phyloP scores from a whole-genome alignment of 2,888 invertebrate species.

The Tipula helvola region DNA sequence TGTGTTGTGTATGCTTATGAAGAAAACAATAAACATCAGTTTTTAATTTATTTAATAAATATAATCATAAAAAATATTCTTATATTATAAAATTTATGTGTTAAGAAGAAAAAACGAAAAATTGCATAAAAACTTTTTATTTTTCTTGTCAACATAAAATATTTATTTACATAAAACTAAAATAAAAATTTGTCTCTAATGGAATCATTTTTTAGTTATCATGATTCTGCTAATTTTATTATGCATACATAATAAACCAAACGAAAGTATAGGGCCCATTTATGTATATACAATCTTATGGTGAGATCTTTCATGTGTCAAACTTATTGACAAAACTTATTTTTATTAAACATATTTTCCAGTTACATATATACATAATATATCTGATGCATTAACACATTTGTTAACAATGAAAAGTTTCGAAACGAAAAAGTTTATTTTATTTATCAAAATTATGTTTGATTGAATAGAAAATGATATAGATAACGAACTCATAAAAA shows the following conservation, averaged over 20 bases:
- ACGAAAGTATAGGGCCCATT: neutral
- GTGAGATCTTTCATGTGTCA: neutral
- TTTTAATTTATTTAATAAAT: neutral
- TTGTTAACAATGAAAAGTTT: neutral
- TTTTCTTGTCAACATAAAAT: neutral
- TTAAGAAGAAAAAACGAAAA: neutral
- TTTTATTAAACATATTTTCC: neutral
- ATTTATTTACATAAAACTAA: neutral
- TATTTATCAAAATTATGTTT: neutral
- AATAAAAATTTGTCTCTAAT: neutral
- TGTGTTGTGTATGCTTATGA: neutral
- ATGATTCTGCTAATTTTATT: conserved; percentile 4
- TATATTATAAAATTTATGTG: neutral
- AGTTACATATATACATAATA: neutral
- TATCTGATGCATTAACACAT: neutral
- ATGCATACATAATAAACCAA: neutral
- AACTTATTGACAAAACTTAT: neutral
- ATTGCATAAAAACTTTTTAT: neutral
- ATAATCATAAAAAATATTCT: neutral
- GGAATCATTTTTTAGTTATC: neutral
- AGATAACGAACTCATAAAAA: conserved; percentile 1
- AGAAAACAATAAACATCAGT: neutral
- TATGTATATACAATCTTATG: neutral
- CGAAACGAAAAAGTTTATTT: neutral
- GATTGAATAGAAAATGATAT: neutral